phyloP scores from a whole-genome alignment of 2,888 invertebrate species.

The Drosophila pegasa region DNA sequence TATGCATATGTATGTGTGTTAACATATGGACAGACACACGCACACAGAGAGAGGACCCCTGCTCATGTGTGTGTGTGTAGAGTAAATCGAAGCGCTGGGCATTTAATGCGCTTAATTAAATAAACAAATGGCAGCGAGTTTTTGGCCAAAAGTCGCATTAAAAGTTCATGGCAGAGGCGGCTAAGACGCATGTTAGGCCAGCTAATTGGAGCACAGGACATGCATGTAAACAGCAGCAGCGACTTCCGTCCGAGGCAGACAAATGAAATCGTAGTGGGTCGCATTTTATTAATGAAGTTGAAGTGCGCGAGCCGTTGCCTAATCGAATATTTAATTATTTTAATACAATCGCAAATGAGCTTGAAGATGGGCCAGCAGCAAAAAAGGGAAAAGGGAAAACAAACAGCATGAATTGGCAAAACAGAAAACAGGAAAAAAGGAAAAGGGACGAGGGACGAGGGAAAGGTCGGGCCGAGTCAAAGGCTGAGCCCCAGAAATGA shows the following conservation, averaged over 20 bases:
- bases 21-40: constrained; percentile 57
- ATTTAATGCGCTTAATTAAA: constrained; percentile 80
- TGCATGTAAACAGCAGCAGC: background rate
- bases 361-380: constrained; percentile 57
- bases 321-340: constrained; percentile 79
- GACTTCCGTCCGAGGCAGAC: background rate
- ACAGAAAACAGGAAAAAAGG: background rate
- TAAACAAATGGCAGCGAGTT: constrained; percentile 70
- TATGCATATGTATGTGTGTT: constrained; percentile 59
- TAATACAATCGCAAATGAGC: constrained; percentile 58
- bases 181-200: constrained; percentile 16
- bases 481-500: constrained; percentile 35
- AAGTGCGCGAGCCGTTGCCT: constrained; percentile 37
- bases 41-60: background rate
- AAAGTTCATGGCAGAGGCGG: constrained; percentile 49
- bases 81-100: constrained; percentile 37
- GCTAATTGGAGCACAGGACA: constrained; percentile 34
- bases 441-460: background rate
- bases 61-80: constrained; percentile 4
- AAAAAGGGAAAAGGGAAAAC: constrained; percentile 24
- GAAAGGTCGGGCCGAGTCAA: constrained; percentile 17
- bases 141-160: constrained; percentile 49
- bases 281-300: constrained; percentile 39
- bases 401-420: constrained; percentile 29
- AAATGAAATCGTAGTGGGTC: constrained; percentile 7